phyloP scores from a whole-genome alignment of 2,113 vertebrate species.

The Alethe castanea region DNA sequence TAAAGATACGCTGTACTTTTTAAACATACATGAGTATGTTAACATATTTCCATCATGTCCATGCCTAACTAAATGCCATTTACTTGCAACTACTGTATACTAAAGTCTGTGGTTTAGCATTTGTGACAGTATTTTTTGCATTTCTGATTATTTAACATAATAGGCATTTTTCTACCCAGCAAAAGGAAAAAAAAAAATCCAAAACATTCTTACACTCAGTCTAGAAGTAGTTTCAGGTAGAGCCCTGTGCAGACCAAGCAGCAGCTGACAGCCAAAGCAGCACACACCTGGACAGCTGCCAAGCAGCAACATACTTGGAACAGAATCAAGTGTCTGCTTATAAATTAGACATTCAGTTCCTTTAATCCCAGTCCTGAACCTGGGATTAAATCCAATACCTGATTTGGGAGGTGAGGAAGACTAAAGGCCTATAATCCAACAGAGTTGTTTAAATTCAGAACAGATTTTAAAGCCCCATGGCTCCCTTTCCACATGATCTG shows the following conservation, averaged over 20 bases:
- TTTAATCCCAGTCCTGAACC: constrained; percentile 8
- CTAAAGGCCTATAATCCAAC: neutral
- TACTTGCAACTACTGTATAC: neutral
- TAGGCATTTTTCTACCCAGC: neutral
- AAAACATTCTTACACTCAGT: neutral
- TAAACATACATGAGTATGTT: neutral
- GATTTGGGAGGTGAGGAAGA: neutral
- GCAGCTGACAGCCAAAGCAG: neutral
- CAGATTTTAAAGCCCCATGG: neutral
- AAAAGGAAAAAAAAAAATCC: neutral
- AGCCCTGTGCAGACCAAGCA: neutral
- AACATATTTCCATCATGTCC: neutral
- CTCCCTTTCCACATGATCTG: neutral
- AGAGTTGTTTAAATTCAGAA: neutral
- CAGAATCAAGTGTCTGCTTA: neutral
- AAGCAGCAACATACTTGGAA: neutral
- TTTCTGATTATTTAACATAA: neutral
- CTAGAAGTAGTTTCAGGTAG: constrained; percentile 5
- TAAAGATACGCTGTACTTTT: neutral
- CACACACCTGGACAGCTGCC: neutral
- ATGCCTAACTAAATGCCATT: neutral
- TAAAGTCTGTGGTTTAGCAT: neutral
- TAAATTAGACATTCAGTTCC: constrained; percentile 6
- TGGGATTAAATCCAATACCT: neutral
- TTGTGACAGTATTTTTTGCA: neutral